These are phyloP conservation scores for Chaenogobius annularis DNA, from an alignment of 2,113 vertebrate genomes.

Conservation along the genomic window DNA sequence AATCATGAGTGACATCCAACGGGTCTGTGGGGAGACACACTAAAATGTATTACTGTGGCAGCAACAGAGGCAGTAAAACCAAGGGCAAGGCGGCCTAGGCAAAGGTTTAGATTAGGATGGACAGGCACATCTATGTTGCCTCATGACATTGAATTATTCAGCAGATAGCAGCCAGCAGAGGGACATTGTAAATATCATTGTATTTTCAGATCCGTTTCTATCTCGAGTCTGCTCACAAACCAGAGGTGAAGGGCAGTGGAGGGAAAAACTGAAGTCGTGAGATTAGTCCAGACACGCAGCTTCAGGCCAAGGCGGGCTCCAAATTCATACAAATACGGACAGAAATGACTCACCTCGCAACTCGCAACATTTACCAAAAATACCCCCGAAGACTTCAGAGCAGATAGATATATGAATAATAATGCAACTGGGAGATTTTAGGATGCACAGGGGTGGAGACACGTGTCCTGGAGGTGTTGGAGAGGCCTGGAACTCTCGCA, in stretches of 20 bases:
- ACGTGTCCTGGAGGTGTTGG: not conserved
- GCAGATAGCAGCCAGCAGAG: conserved; percentile 27
- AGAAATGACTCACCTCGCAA: not conserved
- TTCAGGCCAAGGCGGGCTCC: conserved; percentile 1
- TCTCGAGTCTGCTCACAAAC: conserved; percentile 27
- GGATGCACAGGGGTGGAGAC: not conserved
- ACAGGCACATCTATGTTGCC: conserved; percentile 38
- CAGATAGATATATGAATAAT: not conserved
- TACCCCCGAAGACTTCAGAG: not conserved
- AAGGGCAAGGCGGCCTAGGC: not conserved
- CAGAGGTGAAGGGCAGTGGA: conserved; percentile 21
- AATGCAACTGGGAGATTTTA: not conserved
- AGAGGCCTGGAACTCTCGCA: not conserved
- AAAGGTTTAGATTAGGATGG: conserved; percentile 34
- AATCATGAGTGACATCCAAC: conserved; percentile 59
- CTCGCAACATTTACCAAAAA: not conserved
- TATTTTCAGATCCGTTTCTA: conserved; percentile 21
- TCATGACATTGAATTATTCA: conserved; percentile 63
- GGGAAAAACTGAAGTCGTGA: not conserved
- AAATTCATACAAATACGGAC: conserved; percentile 2
- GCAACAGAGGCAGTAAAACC: conserved; percentile 7
- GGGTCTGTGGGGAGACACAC: not conserved
- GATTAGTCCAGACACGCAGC: not conserved
- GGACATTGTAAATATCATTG: conserved; percentile 50
- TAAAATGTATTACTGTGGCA: conserved; percentile 7